phyloP scores from a whole-genome alignment of 2,113 vertebrate species.

The Sphyrna mokarran region DNA sequence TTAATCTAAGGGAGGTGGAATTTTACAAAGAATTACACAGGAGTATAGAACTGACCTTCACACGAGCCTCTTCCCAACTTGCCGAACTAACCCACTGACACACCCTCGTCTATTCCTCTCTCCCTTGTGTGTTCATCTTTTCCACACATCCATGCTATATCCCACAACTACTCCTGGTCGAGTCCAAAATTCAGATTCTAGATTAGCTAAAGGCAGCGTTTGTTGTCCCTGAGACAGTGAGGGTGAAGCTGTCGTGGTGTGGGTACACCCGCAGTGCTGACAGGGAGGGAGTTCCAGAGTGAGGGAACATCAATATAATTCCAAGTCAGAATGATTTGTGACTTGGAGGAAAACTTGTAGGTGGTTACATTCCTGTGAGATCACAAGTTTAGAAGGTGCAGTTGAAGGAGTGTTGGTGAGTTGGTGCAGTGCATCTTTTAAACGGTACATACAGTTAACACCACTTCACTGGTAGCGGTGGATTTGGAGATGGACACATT shows the following conservation, averaged over 20 bases:
- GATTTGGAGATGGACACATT: background rate
- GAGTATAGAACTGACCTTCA: background rate
- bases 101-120: background rate
- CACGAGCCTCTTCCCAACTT: background rate
- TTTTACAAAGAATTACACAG: background rate
- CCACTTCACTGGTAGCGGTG: too few relatives aligned
- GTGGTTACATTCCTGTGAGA: too few relatives aligned
- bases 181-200: background rate
- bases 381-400: too few relatives aligned
- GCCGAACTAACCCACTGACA: background rate
- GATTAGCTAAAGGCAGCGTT: background rate
- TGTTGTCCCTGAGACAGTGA: too few relatives aligned
- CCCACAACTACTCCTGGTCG: background rate
- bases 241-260: background rate
- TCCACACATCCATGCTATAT: background rate
- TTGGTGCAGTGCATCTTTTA: too few relatives aligned
- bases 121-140: background rate
- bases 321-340: too few relatives aligned
- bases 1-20: slow-evolving; percentile 59
- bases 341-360: too few relatives aligned
- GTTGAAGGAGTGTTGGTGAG: too few relatives aligned
- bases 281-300: too few relatives aligned
- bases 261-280: background rate
- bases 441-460: too few relatives aligned
- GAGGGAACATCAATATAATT: too few relatives aligned